A percentile compares a stretch with the other conserved stretches of the same genome.
Conservation (phyloP, 2,797 vertebrate species). For the Vultur gryphus region DNA sequence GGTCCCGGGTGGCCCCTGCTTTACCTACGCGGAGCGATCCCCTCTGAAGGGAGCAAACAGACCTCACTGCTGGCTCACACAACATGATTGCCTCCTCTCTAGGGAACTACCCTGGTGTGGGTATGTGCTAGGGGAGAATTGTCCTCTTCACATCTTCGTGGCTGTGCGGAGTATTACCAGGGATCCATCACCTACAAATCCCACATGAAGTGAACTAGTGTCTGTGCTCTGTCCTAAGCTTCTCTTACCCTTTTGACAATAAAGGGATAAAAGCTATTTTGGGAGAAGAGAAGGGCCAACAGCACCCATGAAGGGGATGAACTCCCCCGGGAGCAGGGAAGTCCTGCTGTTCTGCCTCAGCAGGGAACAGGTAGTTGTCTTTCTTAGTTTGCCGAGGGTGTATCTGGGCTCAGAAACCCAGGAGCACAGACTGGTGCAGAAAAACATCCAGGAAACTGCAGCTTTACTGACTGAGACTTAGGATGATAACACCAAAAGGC, state of each 20-base stretch:
- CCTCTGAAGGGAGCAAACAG: background rate
- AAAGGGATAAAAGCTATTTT: background rate
- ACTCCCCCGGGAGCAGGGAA: background rate
- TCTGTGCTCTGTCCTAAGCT: background rate
- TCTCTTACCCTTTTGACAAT: background rate
- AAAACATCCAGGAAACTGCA: background rate
- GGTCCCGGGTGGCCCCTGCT: background rate
- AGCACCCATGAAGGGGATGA: rapidly evolving
- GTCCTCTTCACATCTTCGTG: background rate
- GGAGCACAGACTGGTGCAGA: background rate
- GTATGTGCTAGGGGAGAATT: background rate
- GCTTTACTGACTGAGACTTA: background rate
- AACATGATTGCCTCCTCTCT: background rate
- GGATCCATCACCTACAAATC: background rate
- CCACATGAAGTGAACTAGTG: background rate
- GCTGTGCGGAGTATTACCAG: background rate
- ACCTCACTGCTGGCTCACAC: background rate
- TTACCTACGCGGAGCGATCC: rapidly evolving
- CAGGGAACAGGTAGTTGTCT: background rate
- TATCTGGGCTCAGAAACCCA: background rate
- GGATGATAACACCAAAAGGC: background rate
- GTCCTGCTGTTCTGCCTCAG: background rate
- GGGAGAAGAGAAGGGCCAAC: background rate
- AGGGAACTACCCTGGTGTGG: background rate
- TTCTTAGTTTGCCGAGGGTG: background rate